Conservation (phyloP, 2,797 vertebrate species). For the Chromobotia macracanthus region DNA sequence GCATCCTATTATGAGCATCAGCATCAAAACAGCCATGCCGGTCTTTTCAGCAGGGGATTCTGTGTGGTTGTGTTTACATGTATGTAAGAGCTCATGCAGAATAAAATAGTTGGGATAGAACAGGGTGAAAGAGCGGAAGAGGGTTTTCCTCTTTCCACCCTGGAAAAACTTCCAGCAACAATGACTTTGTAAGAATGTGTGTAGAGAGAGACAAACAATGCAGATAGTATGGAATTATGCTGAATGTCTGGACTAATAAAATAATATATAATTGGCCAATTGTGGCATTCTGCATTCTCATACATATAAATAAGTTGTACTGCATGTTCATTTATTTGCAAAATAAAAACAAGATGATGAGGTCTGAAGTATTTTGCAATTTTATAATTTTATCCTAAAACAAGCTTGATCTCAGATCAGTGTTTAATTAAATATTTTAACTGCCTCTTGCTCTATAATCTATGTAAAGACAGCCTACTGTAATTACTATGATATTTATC, state of each 20-base stretch:
- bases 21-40: not conserved
- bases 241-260: too few relatives aligned
- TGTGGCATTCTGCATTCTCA: too few relatives aligned
- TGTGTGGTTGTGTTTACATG: not conserved
- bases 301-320: too few relatives aligned
- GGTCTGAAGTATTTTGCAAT: too few relatives aligned
- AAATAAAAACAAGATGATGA: too few relatives aligned
- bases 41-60: not conserved
- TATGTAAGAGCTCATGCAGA: not conserved
- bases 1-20: too few relatives aligned
- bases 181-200: not conserved
- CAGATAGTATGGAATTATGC: not conserved
- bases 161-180: constrained; percentile 5
- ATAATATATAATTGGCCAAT: too few relatives aligned
- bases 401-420: too few relatives aligned
- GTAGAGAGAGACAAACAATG: not conserved
- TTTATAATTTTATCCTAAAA: too few relatives aligned
- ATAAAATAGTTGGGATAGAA: constrained; percentile 13
- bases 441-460: not conserved
- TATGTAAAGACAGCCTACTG: not conserved
- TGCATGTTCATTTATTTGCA: too few relatives aligned
- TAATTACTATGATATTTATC: not conserved
- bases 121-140: not conserved
- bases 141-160: constrained; percentile 2
- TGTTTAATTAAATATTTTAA: too few relatives aligned